Percentiles rank a stretch among this genome's conserved stretches.
These are phyloP conservation scores for Ornithoptera alexandrae DNA, from an alignment of 2,888 invertebrate genomes.

Conservation along the genomic window DNA sequence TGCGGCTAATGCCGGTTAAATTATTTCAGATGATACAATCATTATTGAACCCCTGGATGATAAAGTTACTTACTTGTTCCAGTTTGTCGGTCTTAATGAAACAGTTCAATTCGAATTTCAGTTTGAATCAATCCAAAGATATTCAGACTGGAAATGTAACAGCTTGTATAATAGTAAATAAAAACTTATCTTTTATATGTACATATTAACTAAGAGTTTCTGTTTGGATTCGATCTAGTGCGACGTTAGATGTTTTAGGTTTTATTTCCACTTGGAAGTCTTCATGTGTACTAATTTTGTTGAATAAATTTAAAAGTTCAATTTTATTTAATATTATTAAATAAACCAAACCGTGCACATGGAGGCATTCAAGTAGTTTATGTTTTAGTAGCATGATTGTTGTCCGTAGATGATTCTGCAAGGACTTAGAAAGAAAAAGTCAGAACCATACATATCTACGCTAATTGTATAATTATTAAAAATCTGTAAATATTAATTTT, in stretches of 20 bases:
- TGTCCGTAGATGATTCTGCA: constrained; percentile 57
- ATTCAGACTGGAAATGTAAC: constrained; percentile 16
- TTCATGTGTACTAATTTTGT: constrained; percentile 31
- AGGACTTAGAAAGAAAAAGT: constrained; percentile 36
- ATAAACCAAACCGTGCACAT: constrained; percentile 40
- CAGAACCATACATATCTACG: constrained; percentile 29
- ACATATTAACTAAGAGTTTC: constrained; percentile 23
- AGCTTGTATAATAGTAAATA: neutral
- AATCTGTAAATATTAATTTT: too few species aligned
- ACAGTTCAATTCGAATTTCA: constrained; percentile 7
- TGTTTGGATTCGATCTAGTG: constrained; percentile 34
- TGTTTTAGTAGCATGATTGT: constrained; percentile 75
- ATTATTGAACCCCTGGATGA: neutral
- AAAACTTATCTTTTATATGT: neutral
- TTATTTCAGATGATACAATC: neutral
- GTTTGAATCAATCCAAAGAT: constrained; percentile 26
- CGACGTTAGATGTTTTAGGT: constrained; percentile 33
- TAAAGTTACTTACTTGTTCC: constrained; percentile 6
- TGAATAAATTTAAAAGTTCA: neutral
- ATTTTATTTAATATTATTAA: neutral
- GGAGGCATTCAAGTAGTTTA: constrained; percentile 47
- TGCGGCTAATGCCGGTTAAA: neutral
- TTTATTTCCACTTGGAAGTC: constrained; percentile 31
- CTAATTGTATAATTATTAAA: too few species aligned
- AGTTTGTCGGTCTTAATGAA: constrained; percentile 15